A percentile compares a stretch with the other conserved stretches of the same genome.
Evolutionary conservation across 2,113 vertebrate genomes (phyloP).

Genomic region (Chaetorhynchus papuensis): DNA sequence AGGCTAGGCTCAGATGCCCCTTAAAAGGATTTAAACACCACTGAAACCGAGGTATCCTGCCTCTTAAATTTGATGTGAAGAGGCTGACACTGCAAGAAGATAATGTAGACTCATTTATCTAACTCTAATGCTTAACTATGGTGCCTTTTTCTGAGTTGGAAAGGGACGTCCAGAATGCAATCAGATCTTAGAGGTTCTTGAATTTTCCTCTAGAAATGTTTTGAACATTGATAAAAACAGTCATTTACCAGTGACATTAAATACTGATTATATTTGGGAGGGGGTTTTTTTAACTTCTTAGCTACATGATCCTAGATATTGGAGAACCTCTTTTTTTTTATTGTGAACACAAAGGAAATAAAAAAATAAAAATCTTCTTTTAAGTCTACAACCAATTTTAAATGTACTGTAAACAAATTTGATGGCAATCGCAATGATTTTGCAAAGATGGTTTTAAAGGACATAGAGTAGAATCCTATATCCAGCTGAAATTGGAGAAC

Average conservation of each 20-base stretch:
- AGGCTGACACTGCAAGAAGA: background rate
- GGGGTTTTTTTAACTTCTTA: background rate
- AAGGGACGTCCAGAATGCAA: background rate
- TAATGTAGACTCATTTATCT: background rate
- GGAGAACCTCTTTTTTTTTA: background rate
- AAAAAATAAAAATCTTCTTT: background rate
- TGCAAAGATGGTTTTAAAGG: background rate
- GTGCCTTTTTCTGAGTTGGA: background rate
- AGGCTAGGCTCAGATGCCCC: background rate
- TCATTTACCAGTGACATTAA: background rate
- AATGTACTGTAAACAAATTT: background rate
- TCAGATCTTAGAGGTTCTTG: background rate
- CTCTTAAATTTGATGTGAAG: background rate
- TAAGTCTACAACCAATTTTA: fast-evolving
- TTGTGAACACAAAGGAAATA: background rate
- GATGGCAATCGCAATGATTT: background rate
- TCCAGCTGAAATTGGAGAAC: background rate
- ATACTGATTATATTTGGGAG: background rate
- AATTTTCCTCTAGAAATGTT: background rate
- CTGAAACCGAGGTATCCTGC: background rate
- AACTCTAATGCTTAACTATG: background rate
- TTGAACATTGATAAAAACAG: background rate
- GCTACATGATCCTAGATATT: background rate
- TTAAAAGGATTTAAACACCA: background rate
- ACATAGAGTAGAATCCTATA: background rate